A percentile compares a stretch with the other conserved stretches of the same genome.
These are phyloP conservation scores for Ctenopoma kingsleyae DNA, from an alignment of 2,797 vertebrate species.

Conservation along the genomic window DNA sequence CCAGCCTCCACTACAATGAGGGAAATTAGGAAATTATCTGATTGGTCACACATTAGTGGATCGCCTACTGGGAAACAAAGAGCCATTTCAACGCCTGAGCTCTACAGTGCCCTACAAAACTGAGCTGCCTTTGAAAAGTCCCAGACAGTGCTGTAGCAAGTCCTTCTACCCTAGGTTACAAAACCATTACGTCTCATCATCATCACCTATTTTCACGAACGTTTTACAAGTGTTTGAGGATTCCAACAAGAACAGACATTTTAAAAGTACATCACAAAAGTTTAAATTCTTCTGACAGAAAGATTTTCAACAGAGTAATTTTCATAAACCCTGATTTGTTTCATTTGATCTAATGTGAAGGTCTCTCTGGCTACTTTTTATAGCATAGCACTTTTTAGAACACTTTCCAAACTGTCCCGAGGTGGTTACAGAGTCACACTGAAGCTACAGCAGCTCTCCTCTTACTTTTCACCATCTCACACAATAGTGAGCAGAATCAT, in stretches of 20 bases:
- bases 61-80: slow-evolving; percentile 55
- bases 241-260: neutral
- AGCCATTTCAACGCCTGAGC: slow-evolving; percentile 36
- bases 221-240: neutral
- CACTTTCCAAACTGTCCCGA: slow-evolving; percentile 7
- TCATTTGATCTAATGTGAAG: slow-evolving; percentile 15
- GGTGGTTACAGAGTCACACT: slow-evolving; percentile 12
- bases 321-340: slow-evolving; percentile 5
- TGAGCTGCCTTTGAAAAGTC: slow-evolving; percentile 66
- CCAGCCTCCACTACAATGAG: slow-evolving; percentile 33
- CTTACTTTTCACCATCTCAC: slow-evolving; percentile 33
- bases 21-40: slow-evolving; percentile 62
- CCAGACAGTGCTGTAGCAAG: slow-evolving; percentile 61
- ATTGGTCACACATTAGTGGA: slow-evolving; percentile 68
- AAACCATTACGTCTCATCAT: slow-evolving; percentile 61
- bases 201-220: slow-evolving; percentile 1
- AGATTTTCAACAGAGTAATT: slow-evolving; percentile 2
- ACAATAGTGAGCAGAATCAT: slow-evolving; percentile 25
- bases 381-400: neutral
- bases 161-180: slow-evolving; percentile 63
- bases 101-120: slow-evolving; percentile 52
- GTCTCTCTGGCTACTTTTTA: slow-evolving; percentile 12
- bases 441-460: neutral
- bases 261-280: neutral
- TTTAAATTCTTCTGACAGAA: neutral